Conservation (phyloP, 2,888 invertebrate genomes). For the Lithophane leautieri region DNA sequence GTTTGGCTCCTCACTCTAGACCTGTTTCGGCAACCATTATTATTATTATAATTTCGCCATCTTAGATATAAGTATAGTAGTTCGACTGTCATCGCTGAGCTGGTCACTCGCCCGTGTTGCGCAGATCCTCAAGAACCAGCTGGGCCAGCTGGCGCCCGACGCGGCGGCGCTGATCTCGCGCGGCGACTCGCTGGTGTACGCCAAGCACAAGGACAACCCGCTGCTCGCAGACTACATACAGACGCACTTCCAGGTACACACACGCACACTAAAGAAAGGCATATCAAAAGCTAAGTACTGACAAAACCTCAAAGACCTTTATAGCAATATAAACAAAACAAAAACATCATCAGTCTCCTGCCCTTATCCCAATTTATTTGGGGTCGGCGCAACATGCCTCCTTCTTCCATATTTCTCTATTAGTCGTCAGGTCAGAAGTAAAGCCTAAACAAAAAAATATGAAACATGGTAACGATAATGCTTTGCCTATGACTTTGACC, state of each 20-base stretch:
- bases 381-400: background rate
- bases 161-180: conserved; percentile 94
- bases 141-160: conserved; percentile 92
- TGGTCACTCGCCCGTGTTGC: too few species aligned
- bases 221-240: conserved; percentile 90
- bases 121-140: conserved; percentile 91
- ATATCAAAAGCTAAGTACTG: background rate
- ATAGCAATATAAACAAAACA: too few species aligned
- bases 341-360: background rate
- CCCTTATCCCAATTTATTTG: background rate
- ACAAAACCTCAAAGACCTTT: too few species aligned
- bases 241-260: conserved; percentile 84
- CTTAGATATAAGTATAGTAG: too few species aligned
- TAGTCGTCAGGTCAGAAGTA: background rate
- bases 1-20: too few species aligned
- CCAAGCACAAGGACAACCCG: conserved; percentile 91
- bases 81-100: too few species aligned
- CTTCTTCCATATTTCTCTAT: background rate
- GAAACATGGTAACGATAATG: background rate
- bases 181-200: conserved; percentile 94
- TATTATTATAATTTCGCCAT: too few species aligned
- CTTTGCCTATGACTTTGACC: background rate
- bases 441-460: background rate
- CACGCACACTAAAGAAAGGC: background rate
- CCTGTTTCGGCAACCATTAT: too few species aligned